Evolutionary conservation across 2,888 invertebrate genomes (phyloP), one percentile per base, ranked within the genome.

Genomic region (Scelioninae gen. 1): DNA sequence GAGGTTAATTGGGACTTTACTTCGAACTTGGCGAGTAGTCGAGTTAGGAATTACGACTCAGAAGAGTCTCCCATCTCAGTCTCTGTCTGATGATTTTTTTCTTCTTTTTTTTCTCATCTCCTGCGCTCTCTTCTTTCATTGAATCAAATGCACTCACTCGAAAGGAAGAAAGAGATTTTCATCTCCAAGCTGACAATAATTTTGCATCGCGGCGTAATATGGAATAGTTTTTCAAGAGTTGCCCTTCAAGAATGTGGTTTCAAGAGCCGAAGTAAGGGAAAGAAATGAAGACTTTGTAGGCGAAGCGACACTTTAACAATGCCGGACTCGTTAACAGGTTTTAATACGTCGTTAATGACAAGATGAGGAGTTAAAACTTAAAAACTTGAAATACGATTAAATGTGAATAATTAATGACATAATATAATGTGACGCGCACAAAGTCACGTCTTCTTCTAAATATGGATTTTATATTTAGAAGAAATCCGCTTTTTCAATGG

Each of bases 11-110:
- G 88, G 84, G 84, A 85, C 72, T 74, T 78, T 58, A 53, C 84
- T 80, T 77, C 74, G 66, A 86, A 88, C 84, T 86, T 85, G 72
- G 75, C 69, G 84, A 72, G 49, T 60, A 85, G 85, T 86, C 84
- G 87, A 86, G 86, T 84, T 87, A 86, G 85, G 85, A 88, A 88
- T 87, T 87, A 86, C 88, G 85, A 84, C 60, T 88, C 86, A 82
- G 60, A 74, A 56, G 87, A 87, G 84, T 88, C 58, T 86, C 84
- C 76, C 40, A 71, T 72, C 66, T 69, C 63, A 63, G 40, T 47
- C 69, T 69, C 63, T 77, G 55, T 77, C 77, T 69, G 55, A 31
- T 16, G 68, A 55, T 55, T 55, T 66, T 15, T 43, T 31, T 29
- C 15, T 55, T 62, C 32, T 34, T 38, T 63, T 78, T 60, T 53